phyloP scores from a whole-genome alignment of 2,113 vertebrate species.

The Pao palembangensis region DNA sequence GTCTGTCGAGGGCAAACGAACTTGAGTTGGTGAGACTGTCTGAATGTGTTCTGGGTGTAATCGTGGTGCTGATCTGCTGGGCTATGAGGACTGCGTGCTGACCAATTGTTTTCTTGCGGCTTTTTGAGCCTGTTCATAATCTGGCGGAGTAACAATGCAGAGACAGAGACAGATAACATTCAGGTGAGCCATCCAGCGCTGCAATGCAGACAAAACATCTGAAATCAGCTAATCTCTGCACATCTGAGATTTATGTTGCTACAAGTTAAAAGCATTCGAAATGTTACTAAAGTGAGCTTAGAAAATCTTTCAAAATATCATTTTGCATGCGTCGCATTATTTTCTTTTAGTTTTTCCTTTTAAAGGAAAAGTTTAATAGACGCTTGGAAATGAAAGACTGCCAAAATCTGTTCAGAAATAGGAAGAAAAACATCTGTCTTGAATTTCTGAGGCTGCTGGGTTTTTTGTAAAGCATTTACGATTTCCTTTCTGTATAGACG shows the following conservation, averaged over 20 bases:
- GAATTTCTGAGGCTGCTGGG: not conserved
- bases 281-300: slow-evolving; percentile 3
- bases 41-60: too few species aligned
- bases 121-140: not conserved
- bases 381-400: not conserved
- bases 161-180: slow-evolving; percentile 24
- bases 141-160: slow-evolving; percentile 7
- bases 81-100: slow-evolving; percentile 1
- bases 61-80: too few species aligned
- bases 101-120: slow-evolving; percentile 1
- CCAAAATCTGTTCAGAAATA: not conserved
- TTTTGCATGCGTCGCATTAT: too few species aligned
- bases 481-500: not conserved
- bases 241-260: slow-evolving; percentile 5
- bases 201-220: slow-evolving; percentile 46
- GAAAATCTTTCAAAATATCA: too few species aligned
- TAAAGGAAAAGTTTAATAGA: not conserved
- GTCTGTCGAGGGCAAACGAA: slow-evolving; percentile 12
- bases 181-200: slow-evolving; percentile 35
- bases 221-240: slow-evolving; percentile 21
- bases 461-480: not conserved
- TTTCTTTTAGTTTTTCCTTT: not conserved
- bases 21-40: slow-evolving; percentile 9
- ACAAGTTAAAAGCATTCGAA: slow-evolving; percentile 1
- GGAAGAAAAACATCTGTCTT: slow-evolving; percentile 4